These are phyloP conservation scores for Festucalex cinctus DNA, from an alignment of 2,113 vertebrate species.

Conservation along the genomic window DNA sequence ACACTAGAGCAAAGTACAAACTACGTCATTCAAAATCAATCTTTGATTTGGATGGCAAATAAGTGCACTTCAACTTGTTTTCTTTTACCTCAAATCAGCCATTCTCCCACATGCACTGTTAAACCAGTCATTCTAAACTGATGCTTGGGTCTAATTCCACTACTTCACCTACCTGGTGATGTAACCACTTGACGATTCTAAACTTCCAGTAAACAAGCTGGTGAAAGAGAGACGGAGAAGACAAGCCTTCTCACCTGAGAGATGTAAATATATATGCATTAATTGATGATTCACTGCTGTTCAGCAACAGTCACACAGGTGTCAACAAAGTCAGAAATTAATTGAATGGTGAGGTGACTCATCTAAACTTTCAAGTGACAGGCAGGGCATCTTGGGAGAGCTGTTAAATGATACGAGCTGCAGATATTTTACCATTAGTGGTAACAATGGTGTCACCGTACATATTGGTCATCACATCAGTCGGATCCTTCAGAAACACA, in stretches of 20 bases:
- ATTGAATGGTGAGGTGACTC: background rate
- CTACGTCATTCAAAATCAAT: background rate
- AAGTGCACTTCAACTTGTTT: background rate
- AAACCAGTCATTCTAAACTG: background rate
- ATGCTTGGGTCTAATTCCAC: background rate
- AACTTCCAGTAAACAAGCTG: slow-evolving; percentile 50
- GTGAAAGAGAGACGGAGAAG: slow-evolving; percentile 63
- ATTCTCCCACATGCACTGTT: background rate
- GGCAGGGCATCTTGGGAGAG: background rate
- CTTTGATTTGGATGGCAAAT: slow-evolving; percentile 3
- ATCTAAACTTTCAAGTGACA: background rate
- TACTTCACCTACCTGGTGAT: slow-evolving; percentile 44
- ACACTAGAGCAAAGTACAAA: background rate
- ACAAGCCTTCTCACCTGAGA: slow-evolving; percentile 57
- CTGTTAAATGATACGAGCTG: background rate
- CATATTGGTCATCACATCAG: slow-evolving; percentile 64
- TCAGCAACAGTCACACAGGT: background rate
- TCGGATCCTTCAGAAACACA: slow-evolving; percentile 63
- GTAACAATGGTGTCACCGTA: slow-evolving; percentile 67
- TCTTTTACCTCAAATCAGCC: background rate
- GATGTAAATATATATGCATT: slow-evolving; percentile 6
- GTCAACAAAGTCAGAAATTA: background rate
- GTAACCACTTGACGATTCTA: slow-evolving; percentile 40
- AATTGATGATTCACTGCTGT: background rate
- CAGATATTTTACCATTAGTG: slow-evolving; percentile 55